A percentile compares a stretch with the other conserved stretches of the same genome.
Conservation (phyloP, 2,888 invertebrate genomes). For the Crossocerus cetratus region DNA sequence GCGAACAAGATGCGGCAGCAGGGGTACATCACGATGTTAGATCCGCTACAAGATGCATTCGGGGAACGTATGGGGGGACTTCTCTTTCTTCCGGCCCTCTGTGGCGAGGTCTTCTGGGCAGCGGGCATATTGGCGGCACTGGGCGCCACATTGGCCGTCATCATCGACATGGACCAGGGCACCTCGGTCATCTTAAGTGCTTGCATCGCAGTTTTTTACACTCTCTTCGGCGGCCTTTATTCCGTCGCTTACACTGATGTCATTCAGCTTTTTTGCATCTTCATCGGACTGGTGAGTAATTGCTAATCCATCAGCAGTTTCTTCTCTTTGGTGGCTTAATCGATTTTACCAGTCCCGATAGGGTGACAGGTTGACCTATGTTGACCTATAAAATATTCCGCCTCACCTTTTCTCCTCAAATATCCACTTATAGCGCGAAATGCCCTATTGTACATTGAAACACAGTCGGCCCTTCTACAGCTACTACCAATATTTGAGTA, state of each 20-base stretch:
- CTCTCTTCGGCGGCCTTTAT: conserved; percentile 97
- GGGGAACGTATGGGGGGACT: conserved; percentile 98
- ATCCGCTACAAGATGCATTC: conserved; percentile 97
- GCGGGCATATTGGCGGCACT: conserved; percentile 98
- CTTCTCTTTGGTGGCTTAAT: neutral
- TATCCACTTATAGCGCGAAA: no score
- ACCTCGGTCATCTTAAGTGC: conserved; percentile 97
- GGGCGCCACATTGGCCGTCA: conserved; percentile 97
- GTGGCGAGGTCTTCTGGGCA: conserved; percentile 99
- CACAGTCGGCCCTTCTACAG: no score
- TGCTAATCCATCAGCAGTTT: neutral
- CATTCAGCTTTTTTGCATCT: conserved; percentile 98
- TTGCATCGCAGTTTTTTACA: conserved; percentile 97
- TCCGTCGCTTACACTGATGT: conserved; percentile 99
- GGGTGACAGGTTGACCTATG: no score
- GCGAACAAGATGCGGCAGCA: conserved; percentile 98
- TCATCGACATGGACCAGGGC: conserved; percentile 96
- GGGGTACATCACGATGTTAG: conserved; percentile 99
- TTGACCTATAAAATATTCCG: no score
- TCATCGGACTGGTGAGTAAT: conserved; percentile 89
- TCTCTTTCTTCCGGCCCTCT: conserved; percentile 95
- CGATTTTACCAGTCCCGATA: neutral
- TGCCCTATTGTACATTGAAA: no score
- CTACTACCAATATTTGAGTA: no score
- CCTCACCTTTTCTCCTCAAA: no score